Evolutionary conservation across 2,888 invertebrate genomes (phyloP), one percentile per base, ranked within the genome.

Genomic region (Julus scandinavius): DNA sequence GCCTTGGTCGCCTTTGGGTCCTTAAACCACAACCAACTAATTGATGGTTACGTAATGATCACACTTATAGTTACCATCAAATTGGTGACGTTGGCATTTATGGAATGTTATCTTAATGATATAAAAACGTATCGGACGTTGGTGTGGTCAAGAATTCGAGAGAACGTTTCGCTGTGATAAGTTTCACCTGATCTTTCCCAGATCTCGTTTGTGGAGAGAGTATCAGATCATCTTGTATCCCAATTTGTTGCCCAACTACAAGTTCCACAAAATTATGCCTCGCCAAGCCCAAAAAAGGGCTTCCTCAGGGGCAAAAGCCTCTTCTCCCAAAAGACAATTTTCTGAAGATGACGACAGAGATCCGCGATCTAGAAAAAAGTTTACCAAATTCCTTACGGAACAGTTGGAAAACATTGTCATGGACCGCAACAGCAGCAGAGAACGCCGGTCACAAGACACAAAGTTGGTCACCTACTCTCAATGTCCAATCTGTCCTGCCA

Each of bases 351-450:
- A 93, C 88, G 93, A 94, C 86, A 92, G 92, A 50, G 92, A 93
- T 86, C 97, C 98, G 38, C 96, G 97, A 93, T 97, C 98, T 92
- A 99, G 99, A 92, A 94, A 99, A 86, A 93, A 99, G 90, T 94
- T 99, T 90, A 99, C 99, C 4, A 99, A 98, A 9, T 99, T 99
- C 91, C 94, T 98, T 90, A 99, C 99, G 11, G 99, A 99, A 93
- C 99, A 99, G 93, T 93, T 99, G 90, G 99, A 99, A 93, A 98
- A 98, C 93, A 95, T 97, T 88, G 99, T 99, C 93, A 98, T n/a
- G n/a, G n/a, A n/a, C n/a, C n/a, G 98, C 89, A 99, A 99, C 93
- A 99, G 99, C 88, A 98, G 98, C 91, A 94, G 98, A 90, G 97
- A 97, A 93, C 97, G 97, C 87, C 98, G 98, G 92, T 98, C 97